A percentile compares a stretch with the other conserved stretches of the same genome.
Conservation (phyloP, 2,888 invertebrate species). For the Ophioninae sp. region DNA sequence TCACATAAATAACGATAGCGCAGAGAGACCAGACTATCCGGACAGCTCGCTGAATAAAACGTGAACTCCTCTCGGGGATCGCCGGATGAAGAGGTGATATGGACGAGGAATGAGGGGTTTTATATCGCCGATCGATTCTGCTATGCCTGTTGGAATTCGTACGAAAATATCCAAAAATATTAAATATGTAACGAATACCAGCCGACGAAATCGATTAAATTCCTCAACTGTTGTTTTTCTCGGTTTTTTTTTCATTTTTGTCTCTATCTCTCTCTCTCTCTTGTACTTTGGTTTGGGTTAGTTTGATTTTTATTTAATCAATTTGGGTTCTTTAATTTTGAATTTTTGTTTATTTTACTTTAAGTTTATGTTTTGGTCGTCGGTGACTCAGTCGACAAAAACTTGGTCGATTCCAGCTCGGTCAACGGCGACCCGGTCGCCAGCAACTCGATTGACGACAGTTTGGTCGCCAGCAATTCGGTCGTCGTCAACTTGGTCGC, state of each 20-base stretch:
- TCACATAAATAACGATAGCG: constrained; percentile 49
- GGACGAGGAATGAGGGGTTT: background rate
- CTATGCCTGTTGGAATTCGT: constrained; percentile 65
- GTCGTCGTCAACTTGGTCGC: no score
- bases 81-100: background rate
- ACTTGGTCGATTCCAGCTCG: no score
- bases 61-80: constrained; percentile 40
- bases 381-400: no score
- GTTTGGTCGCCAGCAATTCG: no score
- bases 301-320: background rate
- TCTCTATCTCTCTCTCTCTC: constrained; percentile 18
- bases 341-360: constrained; percentile 3
- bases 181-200: constrained; percentile 63
- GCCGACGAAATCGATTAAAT: constrained; percentile 69
- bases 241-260: constrained; percentile 3
- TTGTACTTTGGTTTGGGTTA: no score
- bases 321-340: constrained; percentile 26
- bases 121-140: constrained; percentile 58
- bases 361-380: background rate
- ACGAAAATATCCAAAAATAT: constrained; percentile 60
- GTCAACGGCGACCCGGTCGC: no score
- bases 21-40: constrained; percentile 41
- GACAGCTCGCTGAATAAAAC: constrained; percentile 59
- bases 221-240: constrained; percentile 4
- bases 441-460: no score